phyloP scores from a whole-genome alignment of 2,888 invertebrate species.

The Phengaris alcon region DNA sequence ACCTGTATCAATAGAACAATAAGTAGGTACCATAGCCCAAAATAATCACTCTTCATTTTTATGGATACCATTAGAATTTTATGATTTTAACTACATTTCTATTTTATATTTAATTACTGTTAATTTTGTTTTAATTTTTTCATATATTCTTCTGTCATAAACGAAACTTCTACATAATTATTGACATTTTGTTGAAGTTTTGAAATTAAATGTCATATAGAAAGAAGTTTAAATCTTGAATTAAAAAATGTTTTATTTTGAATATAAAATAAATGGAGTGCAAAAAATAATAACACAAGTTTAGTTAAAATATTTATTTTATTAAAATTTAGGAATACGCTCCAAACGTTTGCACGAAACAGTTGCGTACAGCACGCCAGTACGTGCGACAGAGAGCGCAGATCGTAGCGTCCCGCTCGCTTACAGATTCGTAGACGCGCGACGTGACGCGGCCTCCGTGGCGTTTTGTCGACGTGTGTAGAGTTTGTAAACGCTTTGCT shows the following conservation, averaged over 20 bases:
- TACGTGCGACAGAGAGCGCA: slow-evolving; percentile 59
- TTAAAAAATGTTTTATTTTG: slow-evolving; percentile 3
- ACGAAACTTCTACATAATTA: background rate
- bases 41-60: slow-evolving; percentile 49
- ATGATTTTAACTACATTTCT: slow-evolving; percentile 42
- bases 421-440: slow-evolving; percentile 29
- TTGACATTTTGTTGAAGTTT: background rate
- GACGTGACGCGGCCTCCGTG: slow-evolving; percentile 28
- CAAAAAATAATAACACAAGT: background rate
- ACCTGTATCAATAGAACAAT: slow-evolving; percentile 60
- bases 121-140: slow-evolving; percentile 56
- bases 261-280: background rate
- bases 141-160: slow-evolving; percentile 54
- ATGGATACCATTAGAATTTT: background rate
- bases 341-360: slow-evolving; percentile 44
- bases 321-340: slow-evolving; percentile 29
- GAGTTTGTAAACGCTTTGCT: slow-evolving; percentile 51
- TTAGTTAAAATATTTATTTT: background rate
- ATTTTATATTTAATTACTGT: slow-evolving; percentile 46
- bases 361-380: slow-evolving; percentile 55
- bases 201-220: background rate
- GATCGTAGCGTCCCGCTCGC: slow-evolving; percentile 40
- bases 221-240: background rate
- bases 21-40: slow-evolving; percentile 57
- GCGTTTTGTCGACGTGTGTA: slow-evolving; percentile 43